Percentiles rank a stretch among this genome's conserved stretches.
Conservation (phyloP, 1,140 invertebrate genomes). For the Monochamus saltuarius region DNA sequence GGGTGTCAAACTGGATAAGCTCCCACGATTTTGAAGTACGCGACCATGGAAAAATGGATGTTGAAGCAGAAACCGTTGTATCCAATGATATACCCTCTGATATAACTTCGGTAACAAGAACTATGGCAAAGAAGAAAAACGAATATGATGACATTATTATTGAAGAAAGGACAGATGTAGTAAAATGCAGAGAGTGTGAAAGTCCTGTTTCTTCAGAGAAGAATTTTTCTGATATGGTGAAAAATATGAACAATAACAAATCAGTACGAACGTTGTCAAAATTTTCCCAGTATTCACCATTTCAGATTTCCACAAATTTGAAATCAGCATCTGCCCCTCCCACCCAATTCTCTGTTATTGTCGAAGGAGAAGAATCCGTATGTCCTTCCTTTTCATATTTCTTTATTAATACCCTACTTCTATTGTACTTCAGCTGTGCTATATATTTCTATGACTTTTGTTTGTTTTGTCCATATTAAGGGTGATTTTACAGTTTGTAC, state of each 20-base stretch:
- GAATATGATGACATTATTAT: slow-evolving; percentile 32
- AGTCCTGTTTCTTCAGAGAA: slow-evolving; percentile 19
- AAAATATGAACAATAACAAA: slow-evolving; percentile 7
- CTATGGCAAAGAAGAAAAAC: slow-evolving; percentile 11
- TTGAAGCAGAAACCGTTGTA: slow-evolving; percentile 13
- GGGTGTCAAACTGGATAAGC: slow-evolving; percentile 44
- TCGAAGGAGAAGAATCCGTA: slow-evolving; percentile 43
- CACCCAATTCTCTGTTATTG: slow-evolving; percentile 39
- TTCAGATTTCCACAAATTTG: slow-evolving; percentile 18
- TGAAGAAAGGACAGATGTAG: slow-evolving; percentile 31
- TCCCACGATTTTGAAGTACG: slow-evolving; percentile 38
- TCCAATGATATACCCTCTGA: slow-evolving; percentile 28
- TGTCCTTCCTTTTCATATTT: slow-evolving; percentile 24
- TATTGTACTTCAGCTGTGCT: neutral
- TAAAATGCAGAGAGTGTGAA: slow-evolving; percentile 23
- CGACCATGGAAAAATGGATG: slow-evolving; percentile 16
- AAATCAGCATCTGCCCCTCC: slow-evolving; percentile 31
- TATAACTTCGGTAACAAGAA: slow-evolving; percentile 38
- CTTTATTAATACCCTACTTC: slow-evolving; percentile 11
- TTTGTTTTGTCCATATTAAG: slow-evolving; percentile 35
- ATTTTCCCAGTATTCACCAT: slow-evolving; percentile 31
- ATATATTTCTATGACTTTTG: slow-evolving; percentile 10
- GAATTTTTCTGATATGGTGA: slow-evolving; percentile 23
- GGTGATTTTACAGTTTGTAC: neutral
- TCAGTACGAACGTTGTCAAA: slow-evolving; percentile 27